Percentiles rank a stretch among this genome's conserved stretches.
These are phyloP conservation scores for Nomada ruficornis DNA, from an alignment of 2,888 invertebrate species.

Conservation along the genomic window DNA sequence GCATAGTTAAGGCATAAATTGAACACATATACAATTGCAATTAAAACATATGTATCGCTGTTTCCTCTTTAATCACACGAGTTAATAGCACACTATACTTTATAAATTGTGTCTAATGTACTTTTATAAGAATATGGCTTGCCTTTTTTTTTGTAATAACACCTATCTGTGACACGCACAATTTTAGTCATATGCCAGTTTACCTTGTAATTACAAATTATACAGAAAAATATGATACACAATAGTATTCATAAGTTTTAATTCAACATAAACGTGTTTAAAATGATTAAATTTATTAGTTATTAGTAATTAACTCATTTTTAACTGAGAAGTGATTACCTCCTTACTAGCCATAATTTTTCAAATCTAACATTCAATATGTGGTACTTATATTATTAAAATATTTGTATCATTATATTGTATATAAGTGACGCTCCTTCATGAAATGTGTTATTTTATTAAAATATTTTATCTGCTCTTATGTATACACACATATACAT, in stretches of 20 bases:
- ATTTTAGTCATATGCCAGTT: conserved; percentile 24
- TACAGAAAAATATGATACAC: conserved; percentile 6
- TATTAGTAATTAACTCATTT: background rate
- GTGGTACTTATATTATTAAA: conserved; percentile 58
- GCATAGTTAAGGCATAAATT: conserved; percentile 34
- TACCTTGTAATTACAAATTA: conserved; percentile 45
- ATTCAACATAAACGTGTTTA: conserved; percentile 15
- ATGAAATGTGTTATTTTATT: conserved; percentile 40
- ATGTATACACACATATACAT: conserved; percentile 35
- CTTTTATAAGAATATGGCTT: conserved; percentile 14
- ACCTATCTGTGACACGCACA: conserved; percentile 27
- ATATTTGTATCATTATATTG: conserved; percentile 46
- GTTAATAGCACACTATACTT: background rate
- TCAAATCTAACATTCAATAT: conserved; percentile 34
- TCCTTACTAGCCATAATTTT: conserved; percentile 30
- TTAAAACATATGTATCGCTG: background rate
- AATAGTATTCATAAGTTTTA: conserved; percentile 28
- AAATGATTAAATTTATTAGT: conserved; percentile 15
- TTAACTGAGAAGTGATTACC: conserved; percentile 45
- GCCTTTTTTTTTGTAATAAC: conserved; percentile 17
- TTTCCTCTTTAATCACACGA: background rate
- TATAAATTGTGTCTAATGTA: conserved; percentile 26
- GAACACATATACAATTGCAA: conserved; percentile 4
- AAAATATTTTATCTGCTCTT: conserved; percentile 42
- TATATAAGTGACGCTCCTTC: conserved; percentile 30